Conservation (phyloP, 2,888 invertebrate species). For the Timandra comae region DNA sequence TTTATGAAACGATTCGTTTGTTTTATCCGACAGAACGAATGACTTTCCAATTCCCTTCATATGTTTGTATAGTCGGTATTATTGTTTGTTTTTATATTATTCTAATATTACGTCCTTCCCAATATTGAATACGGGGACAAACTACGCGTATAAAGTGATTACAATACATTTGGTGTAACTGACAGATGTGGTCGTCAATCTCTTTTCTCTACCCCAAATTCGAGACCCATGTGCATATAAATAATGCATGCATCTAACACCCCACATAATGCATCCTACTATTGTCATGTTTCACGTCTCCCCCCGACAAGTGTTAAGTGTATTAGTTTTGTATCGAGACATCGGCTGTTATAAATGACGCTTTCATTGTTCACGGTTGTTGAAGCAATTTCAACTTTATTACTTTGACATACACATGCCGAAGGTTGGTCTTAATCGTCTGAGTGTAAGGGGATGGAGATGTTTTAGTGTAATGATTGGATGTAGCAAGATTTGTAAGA, state of each 20-base stretch:
- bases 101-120: too few species aligned
- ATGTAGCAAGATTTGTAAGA: conserved; percentile 8
- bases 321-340: conserved; percentile 48
- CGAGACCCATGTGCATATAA: conserved; percentile 22
- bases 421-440: background rate
- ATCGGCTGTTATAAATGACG: conserved; percentile 42
- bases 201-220: conserved; percentile 1
- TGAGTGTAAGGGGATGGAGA: conserved; percentile 8
- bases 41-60: too few species aligned
- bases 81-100: too few species aligned
- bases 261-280: conserved; percentile 11
- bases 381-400: background rate
- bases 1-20: too few species aligned
- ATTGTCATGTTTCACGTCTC: conserved; percentile 20
- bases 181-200: too few species aligned
- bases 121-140: too few species aligned
- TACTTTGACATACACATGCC: background rate
- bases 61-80: too few species aligned
- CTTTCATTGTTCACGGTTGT: conserved; percentile 16
- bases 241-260: conserved; percentile 20
- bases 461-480: conserved; percentile 16
- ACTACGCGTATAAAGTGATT: too few species aligned
- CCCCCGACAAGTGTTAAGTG: conserved; percentile 49
- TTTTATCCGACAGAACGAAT: too few species aligned
- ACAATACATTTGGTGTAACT: too few species aligned